Evolutionary conservation across 1,140 invertebrate species (phyloP).

Genomic region (Saccostrea glomerata): DNA sequence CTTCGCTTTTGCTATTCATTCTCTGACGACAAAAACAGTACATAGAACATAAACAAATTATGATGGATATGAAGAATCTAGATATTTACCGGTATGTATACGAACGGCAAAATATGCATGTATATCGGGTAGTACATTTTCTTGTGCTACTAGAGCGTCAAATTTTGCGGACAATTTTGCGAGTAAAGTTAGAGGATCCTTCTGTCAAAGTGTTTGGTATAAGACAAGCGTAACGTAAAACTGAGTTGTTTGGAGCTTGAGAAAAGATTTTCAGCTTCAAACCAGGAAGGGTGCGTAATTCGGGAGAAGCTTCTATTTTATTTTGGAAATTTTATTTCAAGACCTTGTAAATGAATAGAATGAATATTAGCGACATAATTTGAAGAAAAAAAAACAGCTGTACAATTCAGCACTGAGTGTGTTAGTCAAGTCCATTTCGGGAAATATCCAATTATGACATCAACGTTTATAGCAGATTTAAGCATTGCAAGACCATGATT

Average conservation of each 20-base stretch:
- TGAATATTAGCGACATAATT: too few relatives aligned
- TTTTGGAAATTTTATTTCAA: too few relatives aligned
- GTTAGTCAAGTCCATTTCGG: too few relatives aligned
- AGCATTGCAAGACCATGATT: too few relatives aligned
- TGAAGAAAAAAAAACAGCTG: too few relatives aligned
- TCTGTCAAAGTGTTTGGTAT: background rate
- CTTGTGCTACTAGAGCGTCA: background rate
- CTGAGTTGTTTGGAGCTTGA: too few relatives aligned
- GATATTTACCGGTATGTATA: background rate
- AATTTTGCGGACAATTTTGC: background rate
- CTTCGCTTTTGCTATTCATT: background rate
- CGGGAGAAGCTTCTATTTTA: too few relatives aligned
- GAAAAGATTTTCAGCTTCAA: background rate
- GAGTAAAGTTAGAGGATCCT: background rate
- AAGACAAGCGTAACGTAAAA: too few relatives aligned
- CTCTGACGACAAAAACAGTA: background rate
- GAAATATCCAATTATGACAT: too few relatives aligned
- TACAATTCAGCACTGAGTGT: too few relatives aligned
- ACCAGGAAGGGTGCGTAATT: background rate
- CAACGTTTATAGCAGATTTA: too few relatives aligned
- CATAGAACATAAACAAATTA: background rate
- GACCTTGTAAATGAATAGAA: too few relatives aligned
- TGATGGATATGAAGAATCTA: background rate
- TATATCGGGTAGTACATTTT: background rate
- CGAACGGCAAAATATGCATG: background rate